These are phyloP conservation scores for Nowickia ferox DNA, from an alignment of 2,888 invertebrate species.

Conservation along the genomic window DNA sequence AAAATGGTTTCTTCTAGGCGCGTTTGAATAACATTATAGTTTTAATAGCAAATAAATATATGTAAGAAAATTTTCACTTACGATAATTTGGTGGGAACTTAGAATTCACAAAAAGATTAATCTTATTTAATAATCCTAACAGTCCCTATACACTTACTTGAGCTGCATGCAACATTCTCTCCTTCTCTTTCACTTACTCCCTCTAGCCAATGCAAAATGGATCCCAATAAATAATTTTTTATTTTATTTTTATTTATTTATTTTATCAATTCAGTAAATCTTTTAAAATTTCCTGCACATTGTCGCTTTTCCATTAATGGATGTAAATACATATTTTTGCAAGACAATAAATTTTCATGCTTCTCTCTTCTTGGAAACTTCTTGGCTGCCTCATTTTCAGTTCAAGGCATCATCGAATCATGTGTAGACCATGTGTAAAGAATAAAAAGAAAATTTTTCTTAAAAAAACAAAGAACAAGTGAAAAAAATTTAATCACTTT, in stretches of 20 bases:
- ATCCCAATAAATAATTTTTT: neutral
- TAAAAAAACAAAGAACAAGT: slow-evolving; percentile 11
- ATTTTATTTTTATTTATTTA: neutral
- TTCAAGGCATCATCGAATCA: slow-evolving; percentile 49
- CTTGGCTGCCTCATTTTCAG: neutral
- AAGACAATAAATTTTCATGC: slow-evolving; percentile 37
- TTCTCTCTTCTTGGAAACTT: neutral
- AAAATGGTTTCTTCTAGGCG: too few relatives aligned
- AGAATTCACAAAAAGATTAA: too few relatives aligned
- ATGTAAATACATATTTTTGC: slow-evolving; percentile 1
- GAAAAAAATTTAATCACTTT: slow-evolving; percentile 19
- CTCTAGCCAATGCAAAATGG: neutral
- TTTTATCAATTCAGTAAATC: neutral
- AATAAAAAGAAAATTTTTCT: slow-evolving; percentile 40
- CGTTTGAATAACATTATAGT: too few relatives aligned
- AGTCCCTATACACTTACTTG: too few relatives aligned
- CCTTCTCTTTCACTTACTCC: too few relatives aligned
- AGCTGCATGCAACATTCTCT: too few relatives aligned
- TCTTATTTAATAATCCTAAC: too few relatives aligned
- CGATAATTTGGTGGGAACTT: too few relatives aligned
- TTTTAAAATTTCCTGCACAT: slow-evolving; percentile 41
- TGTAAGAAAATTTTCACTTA: too few relatives aligned
- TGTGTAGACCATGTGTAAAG: slow-evolving; percentile 67
- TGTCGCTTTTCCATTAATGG: slow-evolving; percentile 52
- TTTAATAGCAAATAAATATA: too few relatives aligned